Conservation (phyloP, 2,113 vertebrate species). For the Callospermophilus lateralis region DNA sequence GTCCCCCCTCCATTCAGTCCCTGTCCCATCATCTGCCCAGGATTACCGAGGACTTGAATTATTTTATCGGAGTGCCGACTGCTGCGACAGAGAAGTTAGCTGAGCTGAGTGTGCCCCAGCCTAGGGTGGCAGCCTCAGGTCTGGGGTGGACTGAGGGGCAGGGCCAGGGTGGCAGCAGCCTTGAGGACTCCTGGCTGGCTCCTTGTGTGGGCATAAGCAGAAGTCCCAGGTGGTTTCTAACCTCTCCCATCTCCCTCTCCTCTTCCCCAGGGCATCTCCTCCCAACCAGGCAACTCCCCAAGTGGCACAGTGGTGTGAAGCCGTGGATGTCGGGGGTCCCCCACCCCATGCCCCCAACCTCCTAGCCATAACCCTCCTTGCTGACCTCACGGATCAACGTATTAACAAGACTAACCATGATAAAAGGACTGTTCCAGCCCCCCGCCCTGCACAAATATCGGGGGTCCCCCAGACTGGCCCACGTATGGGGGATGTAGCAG, state of each 20-base stretch:
- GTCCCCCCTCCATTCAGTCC: background rate
- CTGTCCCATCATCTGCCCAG: background rate
- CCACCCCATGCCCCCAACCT: background rate
- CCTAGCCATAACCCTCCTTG: constrained; percentile 46
- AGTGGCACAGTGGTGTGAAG: constrained; percentile 95
- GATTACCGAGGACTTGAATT: background rate
- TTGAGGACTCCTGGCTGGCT: background rate
- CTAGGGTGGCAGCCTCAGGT: background rate
- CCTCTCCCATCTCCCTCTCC: constrained; percentile 31
- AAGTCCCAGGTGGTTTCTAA: constrained; percentile 57
- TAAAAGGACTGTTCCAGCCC: background rate
- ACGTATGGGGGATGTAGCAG: background rate
- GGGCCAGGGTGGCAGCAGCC: background rate
- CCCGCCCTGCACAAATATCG: constrained; percentile 56
- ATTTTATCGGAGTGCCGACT: background rate
- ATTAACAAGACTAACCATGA: constrained; percentile 81
- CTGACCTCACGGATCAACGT: constrained; percentile 58
- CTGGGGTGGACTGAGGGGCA: background rate
- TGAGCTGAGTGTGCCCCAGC: background rate
- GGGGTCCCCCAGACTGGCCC: constrained; percentile 30
- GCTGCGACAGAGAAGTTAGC: background rate
- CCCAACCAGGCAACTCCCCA: constrained; percentile 94
- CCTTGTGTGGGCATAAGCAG: background rate
- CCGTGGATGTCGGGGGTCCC: constrained; percentile 1
- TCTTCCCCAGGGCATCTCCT: constrained; percentile 89